Evolutionary conservation across 2,797 vertebrate species (phyloP).

Genomic region (Cynodonichthys magdalenae): DNA sequence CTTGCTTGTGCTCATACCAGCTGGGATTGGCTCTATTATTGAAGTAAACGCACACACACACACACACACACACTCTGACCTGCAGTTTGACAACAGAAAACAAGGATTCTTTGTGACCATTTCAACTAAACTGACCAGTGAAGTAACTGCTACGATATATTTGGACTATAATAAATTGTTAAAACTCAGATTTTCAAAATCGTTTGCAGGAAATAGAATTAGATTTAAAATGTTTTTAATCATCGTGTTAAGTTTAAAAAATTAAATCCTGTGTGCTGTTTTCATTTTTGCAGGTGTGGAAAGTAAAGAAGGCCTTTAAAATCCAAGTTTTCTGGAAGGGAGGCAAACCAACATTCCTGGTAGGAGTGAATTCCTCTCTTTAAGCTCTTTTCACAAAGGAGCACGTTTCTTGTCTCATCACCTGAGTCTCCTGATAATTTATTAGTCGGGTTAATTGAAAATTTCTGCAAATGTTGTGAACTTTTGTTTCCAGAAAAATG

Average conservation of each 20-base stretch:
- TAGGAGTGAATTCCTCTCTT: conserved; percentile 37
- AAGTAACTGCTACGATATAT: neutral
- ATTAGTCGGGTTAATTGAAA: no score
- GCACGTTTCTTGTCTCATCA: neutral
- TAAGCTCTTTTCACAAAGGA: neutral
- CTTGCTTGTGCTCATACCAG: conserved; percentile 93
- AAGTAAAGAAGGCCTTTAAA: conserved; percentile 98
- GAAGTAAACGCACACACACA: conserved; percentile 79
- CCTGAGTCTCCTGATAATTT: no score
- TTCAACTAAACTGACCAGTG: neutral
- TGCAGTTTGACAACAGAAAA: no score
- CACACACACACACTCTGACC: neutral
- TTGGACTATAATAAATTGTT: neutral
- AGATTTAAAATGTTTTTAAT: no score
- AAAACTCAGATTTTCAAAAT: neutral
- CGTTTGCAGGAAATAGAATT: no score
- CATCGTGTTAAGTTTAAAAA: neutral
- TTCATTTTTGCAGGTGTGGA: conserved; percentile 87
- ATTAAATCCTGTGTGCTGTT: neutral
- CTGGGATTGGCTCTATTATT: conserved; percentile 92
- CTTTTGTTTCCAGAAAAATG: no score
- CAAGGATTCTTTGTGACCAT: neutral
- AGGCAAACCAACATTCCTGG: conserved; percentile 82
- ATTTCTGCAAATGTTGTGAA: no score
- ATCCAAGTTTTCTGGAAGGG: conserved; percentile 90